These are phyloP conservation scores for Trematocara stigmaticum DNA, from an alignment of 2,113 vertebrate species.

Conservation along the genomic window DNA sequence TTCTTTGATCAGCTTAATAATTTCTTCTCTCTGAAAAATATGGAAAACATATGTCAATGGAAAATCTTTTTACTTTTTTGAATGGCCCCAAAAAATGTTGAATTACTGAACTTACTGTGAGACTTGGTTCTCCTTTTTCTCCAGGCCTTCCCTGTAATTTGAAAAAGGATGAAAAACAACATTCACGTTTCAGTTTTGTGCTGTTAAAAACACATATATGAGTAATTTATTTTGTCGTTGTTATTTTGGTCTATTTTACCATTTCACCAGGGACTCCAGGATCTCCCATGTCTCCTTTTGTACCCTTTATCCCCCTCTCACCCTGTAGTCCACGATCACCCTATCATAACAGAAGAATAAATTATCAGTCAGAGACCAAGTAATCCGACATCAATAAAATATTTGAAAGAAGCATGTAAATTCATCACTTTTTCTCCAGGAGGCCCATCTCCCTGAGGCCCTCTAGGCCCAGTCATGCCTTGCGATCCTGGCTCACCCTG, in stretches of 20 bases:
- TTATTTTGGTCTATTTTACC: conserved; percentile 44
- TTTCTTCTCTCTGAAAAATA: conserved; percentile 81
- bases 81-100: neutral
- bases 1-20: conserved; percentile 88
- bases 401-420: neutral
- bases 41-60: neutral
- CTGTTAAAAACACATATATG: neutral
- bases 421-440: conserved; percentile 80
- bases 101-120: conserved; percentile 75
- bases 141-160: conserved; percentile 75
- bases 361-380: neutral
- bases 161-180: neutral
- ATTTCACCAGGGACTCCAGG: conserved; percentile 75
- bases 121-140: conserved; percentile 80
- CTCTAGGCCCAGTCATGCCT: conserved; percentile 84
- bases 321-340: conserved; percentile 80
- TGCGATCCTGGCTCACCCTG: conserved; percentile 85
- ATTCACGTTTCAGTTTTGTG: neutral
- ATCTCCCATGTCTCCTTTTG: conserved; percentile 81
- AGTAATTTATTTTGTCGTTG: neutral
- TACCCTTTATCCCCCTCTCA: conserved; percentile 82
- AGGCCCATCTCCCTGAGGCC: conserved; percentile 81
- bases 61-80: neutral
- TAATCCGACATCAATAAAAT: neutral
- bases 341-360: conserved; percentile 52